Conservation (phyloP, 2,797 vertebrate species). For the Taeniopygia guttata region DNA sequence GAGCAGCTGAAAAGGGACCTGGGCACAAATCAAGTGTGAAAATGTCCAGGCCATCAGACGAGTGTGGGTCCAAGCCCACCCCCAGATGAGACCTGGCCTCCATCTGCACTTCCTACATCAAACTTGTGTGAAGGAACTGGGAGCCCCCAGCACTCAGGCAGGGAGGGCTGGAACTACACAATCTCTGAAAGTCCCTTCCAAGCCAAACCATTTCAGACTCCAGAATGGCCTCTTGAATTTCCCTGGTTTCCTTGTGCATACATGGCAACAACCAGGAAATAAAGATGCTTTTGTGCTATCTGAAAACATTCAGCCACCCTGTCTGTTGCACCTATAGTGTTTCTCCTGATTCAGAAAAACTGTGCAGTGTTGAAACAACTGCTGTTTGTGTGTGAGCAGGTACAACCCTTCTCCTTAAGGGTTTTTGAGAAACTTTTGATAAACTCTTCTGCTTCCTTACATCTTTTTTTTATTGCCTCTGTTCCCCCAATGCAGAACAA, state of each 20-base stretch:
- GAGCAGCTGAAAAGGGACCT: not conserved
- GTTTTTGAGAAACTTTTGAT: too few relatives aligned
- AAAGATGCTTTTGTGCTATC: not conserved
- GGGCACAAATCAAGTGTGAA: not conserved
- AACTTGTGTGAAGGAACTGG: not conserved
- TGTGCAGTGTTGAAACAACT: too few relatives aligned
- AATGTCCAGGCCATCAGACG: rapidly evolving
- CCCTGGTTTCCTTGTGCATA: not conserved
- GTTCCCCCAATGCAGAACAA: not conserved
- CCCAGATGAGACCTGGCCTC: not conserved
- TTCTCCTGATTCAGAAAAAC: too few relatives aligned
- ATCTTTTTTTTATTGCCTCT: not conserved
- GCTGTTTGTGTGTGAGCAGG: too few relatives aligned
- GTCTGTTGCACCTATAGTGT: too few relatives aligned
- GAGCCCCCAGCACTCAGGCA: not conserved
- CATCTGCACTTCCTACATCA: not conserved
- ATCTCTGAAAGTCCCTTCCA: not conserved
- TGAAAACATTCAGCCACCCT: too few relatives aligned
- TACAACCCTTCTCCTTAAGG: too few relatives aligned
- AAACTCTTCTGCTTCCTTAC: too few relatives aligned
- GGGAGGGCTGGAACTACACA: not conserved
- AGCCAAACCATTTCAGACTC: not conserved
- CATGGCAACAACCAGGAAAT: not conserved
- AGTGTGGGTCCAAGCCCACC: not conserved
- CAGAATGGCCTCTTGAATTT: not conserved